Base-by-base conservation (phyloP, 2,888 invertebrate species). In the Caenorhabditis japonica region DNA sequence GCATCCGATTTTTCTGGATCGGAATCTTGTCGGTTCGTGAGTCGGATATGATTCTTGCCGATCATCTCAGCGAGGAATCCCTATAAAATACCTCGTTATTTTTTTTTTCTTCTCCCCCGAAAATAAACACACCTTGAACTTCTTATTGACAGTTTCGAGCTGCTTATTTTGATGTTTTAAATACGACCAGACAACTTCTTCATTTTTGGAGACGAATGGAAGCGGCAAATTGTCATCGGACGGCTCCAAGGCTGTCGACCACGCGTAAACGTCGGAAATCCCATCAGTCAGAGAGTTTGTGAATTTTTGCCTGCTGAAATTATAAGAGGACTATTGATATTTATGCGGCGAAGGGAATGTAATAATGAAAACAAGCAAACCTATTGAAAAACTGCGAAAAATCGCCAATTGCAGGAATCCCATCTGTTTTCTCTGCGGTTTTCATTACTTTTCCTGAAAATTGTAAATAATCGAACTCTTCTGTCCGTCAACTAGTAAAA, bases 121-220 rank as follows among this genome's bases (percentile, higher is more conserved):
- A 10, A 30, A 30, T 30, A n/a, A n/a, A n/a, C n/a, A n/a, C n/a
- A 70, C 70, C 61, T 60, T 61, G 46, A 49, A 60, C 34, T 66
- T 72, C 19, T 44, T 39, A 17, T 66, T 58, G 1, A 66, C 13
- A 13, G 36, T 36, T 12, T 72, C 66, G 30, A 72, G 41, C 33
- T 74, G 74, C 46, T 62, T 61, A 38, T 59, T 62, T 41, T 74
- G 68, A 49, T 74, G 74, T 17, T 69, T 74, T 39, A 74, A 27
- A 52, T 74, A 74, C 12, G 61, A 61, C 74, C 74, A 74, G n/a
- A 74, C 53, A 30, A 74, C 74, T 47, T 74, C 74, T 12, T 69
- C 62, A 23, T 68, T 62, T 17, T 74, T 62, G 38, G 74, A 74
- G 27, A 74, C 66, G 23, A 74, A 74, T n/a, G 74, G 74, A 10